Evolutionary conservation across 2,797 vertebrate genomes (phyloP).

Genomic region (Siniperca scherzeri): DNA sequence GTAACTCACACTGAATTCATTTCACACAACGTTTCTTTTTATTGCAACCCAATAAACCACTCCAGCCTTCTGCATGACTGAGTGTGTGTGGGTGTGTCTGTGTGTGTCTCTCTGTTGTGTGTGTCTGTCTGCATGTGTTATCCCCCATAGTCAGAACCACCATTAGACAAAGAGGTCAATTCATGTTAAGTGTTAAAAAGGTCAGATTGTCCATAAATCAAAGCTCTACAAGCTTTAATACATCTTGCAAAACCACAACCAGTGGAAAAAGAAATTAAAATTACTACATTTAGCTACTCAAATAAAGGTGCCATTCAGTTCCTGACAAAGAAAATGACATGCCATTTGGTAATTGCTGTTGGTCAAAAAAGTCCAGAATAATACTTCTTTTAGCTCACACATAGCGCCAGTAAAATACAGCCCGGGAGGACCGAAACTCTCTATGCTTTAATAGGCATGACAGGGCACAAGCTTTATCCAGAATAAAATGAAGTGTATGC

Average conservation of each 20-base stretch:
- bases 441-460: slow-evolving; percentile 6
- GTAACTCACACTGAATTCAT: slow-evolving; percentile 75
- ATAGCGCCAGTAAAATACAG: slow-evolving; percentile 29
- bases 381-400: slow-evolving; percentile 40
- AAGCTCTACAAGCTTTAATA: slow-evolving; percentile 57
- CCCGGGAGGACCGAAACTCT: slow-evolving; percentile 6
- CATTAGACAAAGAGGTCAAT: slow-evolving; percentile 76
- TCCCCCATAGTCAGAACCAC: slow-evolving; percentile 53
- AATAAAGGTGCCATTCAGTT: slow-evolving; percentile 67
- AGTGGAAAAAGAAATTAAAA: slow-evolving; percentile 59
- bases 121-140: slow-evolving; percentile 53
- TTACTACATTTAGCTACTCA: slow-evolving; percentile 32
- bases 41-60: slow-evolving; percentile 77
- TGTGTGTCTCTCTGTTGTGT: slow-evolving; percentile 28
- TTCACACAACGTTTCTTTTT: slow-evolving; percentile 76
- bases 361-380: slow-evolving; percentile 38
- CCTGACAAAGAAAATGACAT: slow-evolving; percentile 54
- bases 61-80: slow-evolving; percentile 39
- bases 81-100: slow-evolving; percentile 15
- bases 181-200: slow-evolving; percentile 73
- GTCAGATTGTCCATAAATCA: slow-evolving; percentile 74
- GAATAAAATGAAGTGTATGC: slow-evolving; percentile 18
- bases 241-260: slow-evolving; percentile 44
- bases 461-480: background rate
- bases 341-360: slow-evolving; percentile 29